Evolutionary conservation across 2,888 invertebrate genomes (phyloP).

Genomic region (Hydrotaea diabolus): DNA sequence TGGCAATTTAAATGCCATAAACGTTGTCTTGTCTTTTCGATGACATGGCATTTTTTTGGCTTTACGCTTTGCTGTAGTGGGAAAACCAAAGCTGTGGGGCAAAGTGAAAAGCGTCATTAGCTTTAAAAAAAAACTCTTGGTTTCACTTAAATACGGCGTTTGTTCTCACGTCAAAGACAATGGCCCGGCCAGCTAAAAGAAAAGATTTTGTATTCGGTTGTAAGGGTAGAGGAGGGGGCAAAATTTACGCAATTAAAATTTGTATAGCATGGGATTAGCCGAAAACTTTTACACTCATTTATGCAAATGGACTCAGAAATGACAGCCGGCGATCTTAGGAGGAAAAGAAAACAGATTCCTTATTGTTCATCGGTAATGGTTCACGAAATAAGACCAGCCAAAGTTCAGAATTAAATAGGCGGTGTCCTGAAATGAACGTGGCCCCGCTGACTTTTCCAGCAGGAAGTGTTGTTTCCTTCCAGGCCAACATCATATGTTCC

Average conservation of each 20-base stretch:
- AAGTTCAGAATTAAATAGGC: too few relatives aligned
- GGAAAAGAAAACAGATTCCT: too few relatives aligned
- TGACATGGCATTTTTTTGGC: too few relatives aligned
- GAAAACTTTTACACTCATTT: background rate
- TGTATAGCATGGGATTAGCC: background rate
- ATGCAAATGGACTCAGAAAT: too few relatives aligned
- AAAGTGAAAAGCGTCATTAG: slow-evolving; percentile 8
- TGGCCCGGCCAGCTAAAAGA: background rate
- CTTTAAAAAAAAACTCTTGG: background rate
- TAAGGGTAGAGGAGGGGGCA: background rate
- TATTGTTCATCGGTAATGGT: too few relatives aligned
- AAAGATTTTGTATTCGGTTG: background rate
- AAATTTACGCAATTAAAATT: background rate
- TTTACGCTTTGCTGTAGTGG: too few relatives aligned
- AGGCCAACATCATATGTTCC: too few relatives aligned
- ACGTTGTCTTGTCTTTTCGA: slow-evolving; percentile 1
- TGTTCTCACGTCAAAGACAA: background rate
- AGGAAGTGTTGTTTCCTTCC: too few relatives aligned
- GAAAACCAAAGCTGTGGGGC: background rate
- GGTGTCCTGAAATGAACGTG: too few relatives aligned
- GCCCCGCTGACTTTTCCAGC: too few relatives aligned
- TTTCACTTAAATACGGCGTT: background rate
- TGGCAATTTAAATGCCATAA: slow-evolving; percentile 56
- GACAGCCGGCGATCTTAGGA: too few relatives aligned
- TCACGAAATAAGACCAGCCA: too few relatives aligned